Conservation (phyloP, 1,140 invertebrate genomes). For the Sycophila sp. region DNA sequence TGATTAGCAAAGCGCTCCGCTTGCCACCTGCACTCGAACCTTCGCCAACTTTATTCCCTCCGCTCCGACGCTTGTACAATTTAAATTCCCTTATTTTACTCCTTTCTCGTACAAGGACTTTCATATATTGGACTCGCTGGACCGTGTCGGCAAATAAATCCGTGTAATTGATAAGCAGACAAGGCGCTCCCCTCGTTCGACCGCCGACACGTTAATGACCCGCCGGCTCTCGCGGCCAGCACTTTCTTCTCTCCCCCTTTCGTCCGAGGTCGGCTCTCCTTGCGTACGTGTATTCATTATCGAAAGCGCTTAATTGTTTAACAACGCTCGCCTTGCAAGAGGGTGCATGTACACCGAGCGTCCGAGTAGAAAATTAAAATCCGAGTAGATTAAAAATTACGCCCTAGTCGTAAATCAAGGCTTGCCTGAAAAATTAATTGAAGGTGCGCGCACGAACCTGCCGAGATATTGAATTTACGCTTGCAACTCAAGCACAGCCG, state of each 20-base stretch:
- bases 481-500: too few relatives aligned
- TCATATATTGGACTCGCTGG: too few relatives aligned
- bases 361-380: slow-evolving; percentile 34
- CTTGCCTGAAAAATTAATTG: slow-evolving; percentile 36
- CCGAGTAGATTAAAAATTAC: slow-evolving; percentile 38
- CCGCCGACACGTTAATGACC: slow-evolving; percentile 36
- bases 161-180: slow-evolving; percentile 34
- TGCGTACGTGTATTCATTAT: slow-evolving; percentile 28
- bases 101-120: too few relatives aligned
- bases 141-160: slow-evolving; percentile 30
- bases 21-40: slow-evolving; percentile 51
- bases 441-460: background rate
- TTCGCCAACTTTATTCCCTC: background rate
- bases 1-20: slow-evolving; percentile 55
- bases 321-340: slow-evolving; percentile 8
- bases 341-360: background rate
- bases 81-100: background rate
- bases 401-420: slow-evolving; percentile 37
- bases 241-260: slow-evolving; percentile 17
- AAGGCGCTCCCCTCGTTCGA: background rate
- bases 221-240: background rate
- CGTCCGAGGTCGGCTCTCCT: background rate
- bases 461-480: slow-evolving; percentile 34
- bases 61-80: too few relatives aligned
- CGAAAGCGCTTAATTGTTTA: slow-evolving; percentile 38